Evolutionary conservation across 2,113 vertebrate genomes (phyloP).

Genomic region (Ciconia stormi): DNA sequence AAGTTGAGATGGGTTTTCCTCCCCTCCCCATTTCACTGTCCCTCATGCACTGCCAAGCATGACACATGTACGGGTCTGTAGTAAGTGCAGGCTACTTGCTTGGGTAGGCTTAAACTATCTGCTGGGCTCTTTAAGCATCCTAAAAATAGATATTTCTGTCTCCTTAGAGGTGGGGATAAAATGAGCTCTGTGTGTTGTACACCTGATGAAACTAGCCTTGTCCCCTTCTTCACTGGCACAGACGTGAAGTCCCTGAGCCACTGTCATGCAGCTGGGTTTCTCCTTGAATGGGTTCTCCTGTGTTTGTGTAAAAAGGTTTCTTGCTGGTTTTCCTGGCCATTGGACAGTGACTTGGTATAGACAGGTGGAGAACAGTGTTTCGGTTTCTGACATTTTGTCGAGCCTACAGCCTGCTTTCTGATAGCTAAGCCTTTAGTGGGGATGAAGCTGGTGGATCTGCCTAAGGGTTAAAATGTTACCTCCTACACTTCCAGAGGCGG

Average conservation of each 20-base stretch:
- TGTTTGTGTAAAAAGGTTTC: not conserved
- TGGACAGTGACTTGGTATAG: not conserved
- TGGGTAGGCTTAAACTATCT: not conserved
- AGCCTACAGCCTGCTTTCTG: not conserved
- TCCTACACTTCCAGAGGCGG: not conserved
- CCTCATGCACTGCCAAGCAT: not conserved
- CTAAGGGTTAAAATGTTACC: not conserved
- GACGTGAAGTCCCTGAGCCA: accelerated
- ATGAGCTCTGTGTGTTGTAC: not conserved
- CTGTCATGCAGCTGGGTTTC: not conserved
- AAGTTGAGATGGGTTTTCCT: not conserved
- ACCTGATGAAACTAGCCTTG: not conserved
- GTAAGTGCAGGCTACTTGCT: not conserved
- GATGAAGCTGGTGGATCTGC: not conserved
- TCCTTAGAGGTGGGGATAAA: not conserved
- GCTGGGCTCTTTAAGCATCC: not conserved
- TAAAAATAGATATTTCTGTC: not conserved
- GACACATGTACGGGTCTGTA: not conserved
- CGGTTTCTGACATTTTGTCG: not conserved
- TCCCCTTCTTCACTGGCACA: not conserved
- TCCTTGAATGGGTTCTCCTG: not conserved
- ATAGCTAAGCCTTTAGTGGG: not conserved
- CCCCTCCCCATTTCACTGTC: not conserved
- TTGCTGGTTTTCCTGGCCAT: not conserved
- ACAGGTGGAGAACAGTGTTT: not conserved